Percentiles rank a stretch among this genome's conserved stretches.
phyloP scores from a whole-genome alignment of 2,888 invertebrate species.

The Idaea biselata region DNA sequence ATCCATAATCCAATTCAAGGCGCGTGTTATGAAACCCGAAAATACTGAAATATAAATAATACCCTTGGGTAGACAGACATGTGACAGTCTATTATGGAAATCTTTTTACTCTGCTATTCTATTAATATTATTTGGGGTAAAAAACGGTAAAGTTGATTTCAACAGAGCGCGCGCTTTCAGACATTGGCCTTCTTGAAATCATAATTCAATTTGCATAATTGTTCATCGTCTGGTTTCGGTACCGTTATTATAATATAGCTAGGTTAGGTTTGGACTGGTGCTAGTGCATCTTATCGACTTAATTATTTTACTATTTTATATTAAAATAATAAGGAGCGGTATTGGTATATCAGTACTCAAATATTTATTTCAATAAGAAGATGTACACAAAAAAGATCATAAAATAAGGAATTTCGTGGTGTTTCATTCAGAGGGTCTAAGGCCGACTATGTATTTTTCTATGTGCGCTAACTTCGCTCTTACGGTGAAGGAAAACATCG shows the following conservation, averaged over 20 bases:
- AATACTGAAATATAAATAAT: not conserved
- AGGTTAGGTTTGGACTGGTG: not conserved
- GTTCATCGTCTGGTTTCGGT: not conserved
- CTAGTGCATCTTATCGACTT: not conserved
- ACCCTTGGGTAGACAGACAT: not conserved
- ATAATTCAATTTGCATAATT: not conserved
- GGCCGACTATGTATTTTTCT: too few species aligned
- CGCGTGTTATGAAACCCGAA: not conserved
- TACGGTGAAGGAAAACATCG: too few species aligned
- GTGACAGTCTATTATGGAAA: not conserved
- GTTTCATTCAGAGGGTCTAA: too few species aligned
- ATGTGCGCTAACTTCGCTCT: too few species aligned
- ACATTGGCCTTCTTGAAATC: not conserved
- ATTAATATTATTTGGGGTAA: not conserved
- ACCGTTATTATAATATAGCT: not conserved
- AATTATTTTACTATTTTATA: too few species aligned
- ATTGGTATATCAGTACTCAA: too few species aligned
- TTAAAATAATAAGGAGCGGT: too few species aligned
- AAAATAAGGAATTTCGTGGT: too few species aligned
- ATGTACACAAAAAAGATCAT: too few species aligned
- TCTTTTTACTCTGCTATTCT: not conserved
- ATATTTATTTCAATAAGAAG: too few species aligned
- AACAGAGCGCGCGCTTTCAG: not conserved
- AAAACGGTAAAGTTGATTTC: not conserved
- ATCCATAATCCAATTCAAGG: not conserved